Evolutionary conservation across 2,888 invertebrate species (phyloP), one percentile per base, ranked within the genome.

Genomic region (Scaptodrosophila latifasciaeformis): DNA sequence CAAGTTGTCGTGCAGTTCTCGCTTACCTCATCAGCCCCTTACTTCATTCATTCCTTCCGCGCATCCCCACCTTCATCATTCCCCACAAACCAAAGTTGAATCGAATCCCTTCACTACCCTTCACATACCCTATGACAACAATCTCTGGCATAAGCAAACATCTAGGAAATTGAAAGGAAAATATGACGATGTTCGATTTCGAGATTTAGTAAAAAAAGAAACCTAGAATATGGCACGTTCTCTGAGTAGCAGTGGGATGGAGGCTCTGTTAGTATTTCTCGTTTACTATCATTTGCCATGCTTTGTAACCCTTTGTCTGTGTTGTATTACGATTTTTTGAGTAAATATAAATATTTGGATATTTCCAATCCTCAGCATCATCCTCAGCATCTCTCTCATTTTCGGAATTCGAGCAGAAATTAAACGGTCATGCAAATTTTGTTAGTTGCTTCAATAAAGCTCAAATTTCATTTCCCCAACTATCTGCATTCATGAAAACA

Each of bases 161-260:
- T 49, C 56, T 48, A 49, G 62, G 59, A 67, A 71, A 62, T 75
- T 62, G 65, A 69, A 67, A 59, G 61, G 62, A 62, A 72, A 71
- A 70, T 72, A 67, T 69, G 70, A 59, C 54, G 72, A 60, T 76
- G 67, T 71, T 72, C 65, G 70, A 72, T 72, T 72, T 51, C 10
- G 56, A 59, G 59, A 61, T 65, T 69, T 67, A 52, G 58, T 47
- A 59, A 62, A 56, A 54, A 37, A 24, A 31, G 9, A 30, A 31
- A 21, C 37, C 39, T 35, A 57, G 50, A 37, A 34, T 37, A 54
- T 54, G 49, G 49, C 59, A 46, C 46, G 45, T n/a, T 2, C 34
- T 13, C n/a, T n/a, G n/a, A n/a, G n/a, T n/a, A n/a, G n/a, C n/a
- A n/a, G n/a, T n/a, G n/a, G n/a, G n/a, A n/a, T n/a, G n/a, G n/a